Conservation (phyloP, 2,797 vertebrate species). For the Novumbra hubbsi region DNA sequence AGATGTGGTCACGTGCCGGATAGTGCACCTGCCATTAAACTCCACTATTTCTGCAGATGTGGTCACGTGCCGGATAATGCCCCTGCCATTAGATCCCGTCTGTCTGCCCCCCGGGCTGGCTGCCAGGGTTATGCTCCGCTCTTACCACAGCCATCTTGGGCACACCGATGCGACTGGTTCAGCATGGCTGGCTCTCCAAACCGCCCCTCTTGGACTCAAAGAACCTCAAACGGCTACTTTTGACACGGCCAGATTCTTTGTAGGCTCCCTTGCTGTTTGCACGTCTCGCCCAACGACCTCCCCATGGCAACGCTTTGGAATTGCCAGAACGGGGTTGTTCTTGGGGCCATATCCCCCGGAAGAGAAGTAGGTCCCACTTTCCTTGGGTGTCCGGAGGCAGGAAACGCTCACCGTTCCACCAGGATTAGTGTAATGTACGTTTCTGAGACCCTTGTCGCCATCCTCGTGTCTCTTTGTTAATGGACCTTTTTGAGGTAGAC, state of each 20-base stretch:
- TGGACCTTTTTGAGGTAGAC: neutral
- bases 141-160: constrained; percentile 19
- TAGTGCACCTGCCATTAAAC: no score
- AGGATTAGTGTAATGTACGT: constrained; percentile 23
- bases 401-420: constrained; percentile 24
- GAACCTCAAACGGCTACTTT: constrained; percentile 7
- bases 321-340: constrained; percentile 31
- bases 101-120: neutral
- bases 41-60: constrained; percentile 9
- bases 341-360: constrained; percentile 41
- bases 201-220: neutral
- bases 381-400: constrained; percentile 29
- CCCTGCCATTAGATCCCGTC: neutral
- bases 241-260: neutral
- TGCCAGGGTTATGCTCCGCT: constrained; percentile 7
- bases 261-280: neutral
- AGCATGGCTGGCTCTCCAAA: neutral
- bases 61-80: neutral
- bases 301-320: constrained; percentile 25
- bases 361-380: constrained; percentile 27
- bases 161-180: constrained; percentile 15
- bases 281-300: constrained; percentile 8
- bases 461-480: constrained; percentile 9
- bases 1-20: neutral
- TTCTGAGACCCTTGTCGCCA: constrained; percentile 15